Conservation (phyloP, 2,113 vertebrate genomes). For the Ploceus nigricollis region DNA sequence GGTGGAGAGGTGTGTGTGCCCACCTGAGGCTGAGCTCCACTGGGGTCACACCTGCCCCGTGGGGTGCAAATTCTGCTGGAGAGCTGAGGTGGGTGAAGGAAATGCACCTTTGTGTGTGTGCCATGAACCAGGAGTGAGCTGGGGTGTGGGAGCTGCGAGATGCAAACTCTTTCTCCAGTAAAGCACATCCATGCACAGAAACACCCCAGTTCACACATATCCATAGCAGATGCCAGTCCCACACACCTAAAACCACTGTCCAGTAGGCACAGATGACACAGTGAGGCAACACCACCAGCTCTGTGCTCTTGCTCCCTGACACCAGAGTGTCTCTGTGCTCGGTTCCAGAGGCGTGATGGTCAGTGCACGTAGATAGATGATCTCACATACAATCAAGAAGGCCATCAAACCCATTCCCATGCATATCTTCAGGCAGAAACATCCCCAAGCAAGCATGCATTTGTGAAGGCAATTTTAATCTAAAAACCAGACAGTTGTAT, state of each 20-base stretch:
- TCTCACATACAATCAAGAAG: accelerated
- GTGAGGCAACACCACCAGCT: neutral
- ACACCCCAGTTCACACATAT: neutral
- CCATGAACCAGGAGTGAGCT: neutral
- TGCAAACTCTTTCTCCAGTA: neutral
- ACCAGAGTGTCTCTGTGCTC: neutral
- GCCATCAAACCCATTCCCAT: neutral
- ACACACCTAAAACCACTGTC: neutral
- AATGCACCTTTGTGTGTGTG: accelerated
- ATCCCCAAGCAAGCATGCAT: neutral
- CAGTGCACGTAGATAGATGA: neutral
- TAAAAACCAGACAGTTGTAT: neutral
- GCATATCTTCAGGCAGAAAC: neutral
- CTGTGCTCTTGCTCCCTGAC: neutral
- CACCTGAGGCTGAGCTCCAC: neutral
- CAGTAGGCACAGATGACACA: neutral
- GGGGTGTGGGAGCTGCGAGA: accelerated
- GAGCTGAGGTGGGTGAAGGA: neutral
- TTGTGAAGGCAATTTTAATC: neutral
- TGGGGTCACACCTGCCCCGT: accelerated
- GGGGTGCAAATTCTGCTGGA: neutral
- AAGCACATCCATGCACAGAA: neutral
- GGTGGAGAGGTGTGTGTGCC: no score
- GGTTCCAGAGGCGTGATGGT: neutral
- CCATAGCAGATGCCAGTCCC: neutral